Evolutionary conservation across 1,140 invertebrate genomes (phyloP), one percentile per base, ranked within the genome.

Genomic region (Phymastichus coffea): DNA sequence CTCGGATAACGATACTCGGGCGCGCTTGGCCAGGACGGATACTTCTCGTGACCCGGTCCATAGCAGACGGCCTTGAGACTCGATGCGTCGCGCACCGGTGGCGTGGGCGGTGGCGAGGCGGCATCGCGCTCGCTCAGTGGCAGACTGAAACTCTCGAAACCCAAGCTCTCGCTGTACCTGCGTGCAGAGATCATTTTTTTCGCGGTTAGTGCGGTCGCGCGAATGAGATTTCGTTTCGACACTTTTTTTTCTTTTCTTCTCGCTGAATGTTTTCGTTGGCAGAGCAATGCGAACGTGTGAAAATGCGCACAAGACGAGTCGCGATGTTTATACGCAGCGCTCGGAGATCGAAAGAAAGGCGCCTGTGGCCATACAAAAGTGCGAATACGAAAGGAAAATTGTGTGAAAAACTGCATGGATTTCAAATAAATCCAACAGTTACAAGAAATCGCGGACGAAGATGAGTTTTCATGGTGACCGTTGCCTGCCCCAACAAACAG

Each of bases 31-130:
- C 90, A 91, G 38, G 88, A 90, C 3, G 90, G 89, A 69, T 87
- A 90, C 68, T 91, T 91, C 75, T 91, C 90, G 81, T 92, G 90
- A 56, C 85, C 87, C 48, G 87, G 86, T 17, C 86, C 86, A 76
- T 86, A 87, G 66, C 86, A 86, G 58, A 89, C 80, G 41, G 79
- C 74, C 72, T 88, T 88, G 66, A 89, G 81, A 68, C 84, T 88
- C 53, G 87, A 85, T 19, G 87, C 83, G 74, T 89, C 87, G 63
- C 88, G 80, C 20, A 87, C 86, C 47, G 88, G 86, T 15, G 86
- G 84, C 38, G 82, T 81, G 28, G 82, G 83, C 14, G 83, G 82
- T 61, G 83, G 81, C 38, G 82, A 80, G 2, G 75, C 70, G 41
- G 76, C 74, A 66, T 79, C 79, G 46, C 76, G 67, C 37, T 78